Evolutionary conservation across 2,113 vertebrate genomes (phyloP).

Genomic region (Silurus glanis): DNA sequence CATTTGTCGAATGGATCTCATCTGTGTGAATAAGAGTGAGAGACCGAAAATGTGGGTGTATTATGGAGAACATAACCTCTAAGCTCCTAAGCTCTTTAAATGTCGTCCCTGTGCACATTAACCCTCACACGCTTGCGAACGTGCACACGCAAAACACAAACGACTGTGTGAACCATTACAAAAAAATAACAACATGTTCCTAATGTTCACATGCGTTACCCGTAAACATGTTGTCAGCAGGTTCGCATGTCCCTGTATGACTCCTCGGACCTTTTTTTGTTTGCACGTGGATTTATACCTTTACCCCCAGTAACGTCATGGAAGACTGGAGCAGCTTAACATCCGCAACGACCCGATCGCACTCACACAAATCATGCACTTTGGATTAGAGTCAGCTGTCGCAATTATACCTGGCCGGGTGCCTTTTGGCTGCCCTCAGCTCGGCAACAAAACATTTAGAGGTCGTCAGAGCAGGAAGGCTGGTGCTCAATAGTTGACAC

Average conservation of each 20-base stretch:
- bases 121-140: not conserved
- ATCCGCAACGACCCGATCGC: conserved; percentile 13
- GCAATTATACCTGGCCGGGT: conserved; percentile 42
- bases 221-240: not conserved
- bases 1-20: conserved; percentile 41
- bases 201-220: not conserved
- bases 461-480: not conserved
- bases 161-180: not conserved
- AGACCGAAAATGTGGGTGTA: conserved; percentile 1
- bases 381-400: conserved; percentile 48
- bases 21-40: conserved; percentile 23
- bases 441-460: conserved; percentile 17
- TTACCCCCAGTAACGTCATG: conserved; percentile 34
- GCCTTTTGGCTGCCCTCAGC: conserved; percentile 34
- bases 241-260: not conserved
- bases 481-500: conserved; percentile 15
- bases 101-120: not conserved
- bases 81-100: not conserved
- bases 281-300: not conserved
- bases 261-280: not conserved
- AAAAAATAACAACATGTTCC: not conserved
- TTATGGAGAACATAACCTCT: not conserved
- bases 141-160: not conserved
- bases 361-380: conserved; percentile 33
- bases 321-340: conserved; percentile 45